Conservation (phyloP, 2,888 invertebrate genomes). For the Megastigmus dorsalis region DNA sequence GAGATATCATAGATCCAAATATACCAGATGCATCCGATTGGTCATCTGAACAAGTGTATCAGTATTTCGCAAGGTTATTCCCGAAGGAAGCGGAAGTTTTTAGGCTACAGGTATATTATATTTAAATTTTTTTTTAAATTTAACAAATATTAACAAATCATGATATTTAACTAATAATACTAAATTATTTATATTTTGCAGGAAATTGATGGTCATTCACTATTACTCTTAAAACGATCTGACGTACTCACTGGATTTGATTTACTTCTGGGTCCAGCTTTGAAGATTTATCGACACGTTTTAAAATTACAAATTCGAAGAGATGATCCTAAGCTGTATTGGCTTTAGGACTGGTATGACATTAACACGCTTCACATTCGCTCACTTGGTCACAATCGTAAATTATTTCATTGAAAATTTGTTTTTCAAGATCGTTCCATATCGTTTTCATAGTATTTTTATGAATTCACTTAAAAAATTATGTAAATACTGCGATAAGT, state of each 20-base stretch:
- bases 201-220: slow-evolving; percentile 94
- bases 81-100: slow-evolving; percentile 88
- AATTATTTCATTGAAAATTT: slow-evolving; percentile 34
- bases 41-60: slow-evolving; percentile 88
- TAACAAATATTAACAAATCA: neutral
- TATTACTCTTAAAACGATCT: slow-evolving; percentile 87
- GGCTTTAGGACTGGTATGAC: slow-evolving; percentile 76
- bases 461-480: slow-evolving; percentile 40
- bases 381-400: slow-evolving; percentile 19
- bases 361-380: neutral
- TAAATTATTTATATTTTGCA: slow-evolving; percentile 71
- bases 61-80: slow-evolving; percentile 86
- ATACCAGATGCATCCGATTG: slow-evolving; percentile 89
- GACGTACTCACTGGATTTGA: slow-evolving; percentile 90
- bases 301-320: slow-evolving; percentile 87
- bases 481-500: slow-evolving; percentile 47
- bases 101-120: slow-evolving; percentile 82
- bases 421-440: slow-evolving; percentile 11
- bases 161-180: slow-evolving; percentile 9
- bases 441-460: slow-evolving; percentile 21
- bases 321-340: slow-evolving; percentile 83
- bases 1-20: slow-evolving; percentile 77
- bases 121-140: slow-evolving; percentile 32
- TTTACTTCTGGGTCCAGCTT: slow-evolving; percentile 90
- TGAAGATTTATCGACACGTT: slow-evolving; percentile 88